phyloP scores from a whole-genome alignment of 2,797 vertebrate genomes.

The Hapalemur alaotrensis region DNA sequence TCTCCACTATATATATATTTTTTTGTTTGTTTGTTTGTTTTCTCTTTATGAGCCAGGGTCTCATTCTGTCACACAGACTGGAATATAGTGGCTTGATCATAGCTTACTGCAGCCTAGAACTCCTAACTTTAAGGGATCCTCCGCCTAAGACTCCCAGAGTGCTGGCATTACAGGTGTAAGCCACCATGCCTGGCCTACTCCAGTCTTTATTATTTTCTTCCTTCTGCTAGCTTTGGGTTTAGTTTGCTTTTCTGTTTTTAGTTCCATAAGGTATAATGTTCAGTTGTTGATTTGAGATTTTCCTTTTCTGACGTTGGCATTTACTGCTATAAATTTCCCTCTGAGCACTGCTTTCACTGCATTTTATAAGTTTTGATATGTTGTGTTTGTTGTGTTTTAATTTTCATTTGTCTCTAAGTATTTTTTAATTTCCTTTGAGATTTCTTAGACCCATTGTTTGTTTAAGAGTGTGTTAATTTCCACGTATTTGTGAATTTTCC shows the following conservation, averaged over 20 bases:
- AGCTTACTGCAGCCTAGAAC: not conserved
- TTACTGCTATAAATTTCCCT: constrained; percentile 43
- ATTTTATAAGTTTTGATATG: not conserved
- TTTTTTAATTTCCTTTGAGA: constrained; percentile 26
- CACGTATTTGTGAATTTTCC: not conserved
- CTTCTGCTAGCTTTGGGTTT: not conserved
- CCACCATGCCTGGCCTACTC: not conserved
- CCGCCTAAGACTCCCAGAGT: not conserved
- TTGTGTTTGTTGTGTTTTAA: constrained; percentile 16
- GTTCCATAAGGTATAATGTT: not conserved
- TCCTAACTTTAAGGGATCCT: not conserved
- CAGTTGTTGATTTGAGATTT: constrained; percentile 8
- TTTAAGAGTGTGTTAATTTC: not conserved
- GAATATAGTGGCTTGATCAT: not conserved
- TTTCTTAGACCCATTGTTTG: not conserved
- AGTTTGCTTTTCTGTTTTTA: not conserved
- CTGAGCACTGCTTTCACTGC: not conserved
- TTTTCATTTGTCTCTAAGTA: constrained; percentile 10
- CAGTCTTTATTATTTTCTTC: not conserved
- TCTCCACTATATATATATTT: not conserved
- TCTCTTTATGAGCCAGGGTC: not conserved
- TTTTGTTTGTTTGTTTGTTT: not conserved
- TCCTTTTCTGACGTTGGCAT: not conserved
- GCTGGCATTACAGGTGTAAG: not conserved
- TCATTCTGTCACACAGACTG: not conserved